Percentiles rank a stretch among this genome's conserved stretches.
These are phyloP conservation scores for Calephelis perditalis DNA, from an alignment of 2,888 invertebrate genomes.

Conservation along the genomic window DNA sequence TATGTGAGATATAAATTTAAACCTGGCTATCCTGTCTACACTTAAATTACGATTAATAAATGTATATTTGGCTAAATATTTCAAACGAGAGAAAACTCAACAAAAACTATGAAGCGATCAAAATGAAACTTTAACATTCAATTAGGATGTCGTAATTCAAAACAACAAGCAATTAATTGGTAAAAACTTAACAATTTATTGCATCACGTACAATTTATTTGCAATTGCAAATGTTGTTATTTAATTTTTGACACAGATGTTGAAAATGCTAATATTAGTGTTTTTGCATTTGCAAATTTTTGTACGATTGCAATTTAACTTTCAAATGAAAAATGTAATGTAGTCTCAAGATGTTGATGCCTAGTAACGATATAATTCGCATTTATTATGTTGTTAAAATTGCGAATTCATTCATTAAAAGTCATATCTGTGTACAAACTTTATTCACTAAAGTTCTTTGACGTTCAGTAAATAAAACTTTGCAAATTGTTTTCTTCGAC, in stretches of 20 bases:
- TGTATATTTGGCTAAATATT: conserved; percentile 73
- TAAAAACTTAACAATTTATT: conserved; percentile 67
- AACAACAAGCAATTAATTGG: conserved; percentile 67
- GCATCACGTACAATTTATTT: conserved; percentile 19
- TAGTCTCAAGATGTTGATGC: conserved; percentile 52
- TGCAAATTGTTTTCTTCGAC: neutral
- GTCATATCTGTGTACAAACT: neutral
- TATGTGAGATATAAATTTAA: conserved; percentile 71
- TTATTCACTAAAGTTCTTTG: neutral
- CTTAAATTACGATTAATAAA: conserved; percentile 67
- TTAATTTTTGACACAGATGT: conserved; percentile 25
- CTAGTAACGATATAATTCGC: conserved; percentile 11
- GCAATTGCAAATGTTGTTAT: conserved; percentile 21
- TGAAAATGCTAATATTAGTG: conserved; percentile 19
- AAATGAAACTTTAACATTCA: conserved; percentile 60
- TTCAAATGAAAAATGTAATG: conserved; percentile 73
- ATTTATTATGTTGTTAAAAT: neutral
- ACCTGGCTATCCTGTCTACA: conserved; percentile 77
- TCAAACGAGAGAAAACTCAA: conserved; percentile 57
- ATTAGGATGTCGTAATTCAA: conserved; percentile 71
- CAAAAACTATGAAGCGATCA: conserved; percentile 59
- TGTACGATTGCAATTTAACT: conserved; percentile 30
- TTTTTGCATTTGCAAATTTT: conserved; percentile 25
- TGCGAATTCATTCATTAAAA: neutral
- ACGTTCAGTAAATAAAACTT: conserved; percentile 1